Base-by-base conservation (phyloP, 1,140 invertebrate genomes). In the Ceratoteleas bidentatus region DNA sequence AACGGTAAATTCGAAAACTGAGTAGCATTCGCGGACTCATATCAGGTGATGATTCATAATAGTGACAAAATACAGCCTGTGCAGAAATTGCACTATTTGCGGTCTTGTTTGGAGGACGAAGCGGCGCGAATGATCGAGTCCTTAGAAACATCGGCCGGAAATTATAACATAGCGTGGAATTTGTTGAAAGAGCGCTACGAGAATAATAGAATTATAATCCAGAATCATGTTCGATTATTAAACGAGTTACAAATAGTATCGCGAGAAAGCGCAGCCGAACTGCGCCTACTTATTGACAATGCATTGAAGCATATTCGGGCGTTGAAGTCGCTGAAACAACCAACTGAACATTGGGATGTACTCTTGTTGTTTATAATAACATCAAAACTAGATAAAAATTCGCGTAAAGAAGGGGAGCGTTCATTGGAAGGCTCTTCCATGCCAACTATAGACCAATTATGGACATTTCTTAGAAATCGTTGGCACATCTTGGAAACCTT, bases 81-180 rank as follows among this genome's bases (percentile, higher is more conserved):
- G 6, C 47, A 50, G 9, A 50, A 50, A 50, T 9, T 50, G 16
- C 14, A 50, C 9, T 50, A 50, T 16, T 16, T 50, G 13, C n/a
- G 13, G 11, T 40, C 62, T 8, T 74, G 69, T 43, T 43, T 82
- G 15, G 9, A 40, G 9, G 65, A 45, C 2, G 56, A 52, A 34
- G 79, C 83, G 0, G 58, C 70, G 0, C 54, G 73, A 60, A 45
- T 82, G 0, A 79, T 76, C 36, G 52, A 82, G 38, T 58, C 74
- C n/a, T 61, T 84, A 34, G 33, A 82, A 69, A 50, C 77, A 32
- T 40, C 72, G 4, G 43, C n/a, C 3, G 54, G 62, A 32, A 84
- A 82, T 73, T 82, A 84, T 58, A 16, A 9, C 8, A 66, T 75
- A 3, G 74, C 78, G 0, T 84, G 78, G 78, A 15, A 74, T 0